These are phyloP conservation scores for Cirrhinus mrigala DNA, from an alignment of 2,797 vertebrate genomes.

Conservation along the genomic window DNA sequence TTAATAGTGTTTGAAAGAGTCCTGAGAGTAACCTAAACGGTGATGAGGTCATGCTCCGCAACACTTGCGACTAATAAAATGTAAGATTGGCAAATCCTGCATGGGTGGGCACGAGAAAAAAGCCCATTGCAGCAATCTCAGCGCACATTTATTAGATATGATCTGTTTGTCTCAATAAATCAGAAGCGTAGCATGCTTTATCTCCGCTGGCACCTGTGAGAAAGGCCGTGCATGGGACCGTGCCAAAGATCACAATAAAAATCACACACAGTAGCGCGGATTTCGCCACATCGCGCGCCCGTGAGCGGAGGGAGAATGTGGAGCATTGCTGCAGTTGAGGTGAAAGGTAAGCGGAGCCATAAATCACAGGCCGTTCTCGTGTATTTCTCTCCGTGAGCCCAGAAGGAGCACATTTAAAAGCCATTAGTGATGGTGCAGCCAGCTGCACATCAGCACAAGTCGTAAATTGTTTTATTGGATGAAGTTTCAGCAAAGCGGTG, in stretches of 20 bases:
- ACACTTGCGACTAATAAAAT: constrained; percentile 35
- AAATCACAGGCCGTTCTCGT: constrained; percentile 52
- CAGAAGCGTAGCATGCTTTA: neutral
- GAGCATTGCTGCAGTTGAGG: constrained; percentile 33
- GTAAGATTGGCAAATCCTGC: constrained; percentile 6
- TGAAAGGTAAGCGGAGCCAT: constrained; percentile 53
- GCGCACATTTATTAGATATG: constrained; percentile 3
- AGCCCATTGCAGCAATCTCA: neutral
- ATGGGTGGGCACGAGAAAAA: constrained; percentile 36
- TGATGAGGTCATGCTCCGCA: constrained; percentile 5
- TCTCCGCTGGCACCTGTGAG: constrained; percentile 50
- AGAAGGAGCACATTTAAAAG: constrained; percentile 81
- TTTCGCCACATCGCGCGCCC: constrained; percentile 24
- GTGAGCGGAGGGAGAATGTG: constrained; percentile 26
- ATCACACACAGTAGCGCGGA: constrained; percentile 49
- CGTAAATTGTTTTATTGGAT: constrained; percentile 86
- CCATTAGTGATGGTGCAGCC: constrained; percentile 78
- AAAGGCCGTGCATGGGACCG: neutral
- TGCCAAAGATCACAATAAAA: constrained; percentile 38
- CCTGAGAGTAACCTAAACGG: neutral
- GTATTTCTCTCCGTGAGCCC: constrained; percentile 55
- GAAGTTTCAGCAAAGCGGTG: constrained; percentile 80
- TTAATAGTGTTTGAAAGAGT: neutral
- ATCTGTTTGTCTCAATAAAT: constrained; percentile 41
- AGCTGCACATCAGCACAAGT: constrained; percentile 81